A percentile compares a stretch with the other conserved stretches of the same genome.
Conservation (phyloP, 2,888 invertebrate species). For the Parnassius orleans region DNA sequence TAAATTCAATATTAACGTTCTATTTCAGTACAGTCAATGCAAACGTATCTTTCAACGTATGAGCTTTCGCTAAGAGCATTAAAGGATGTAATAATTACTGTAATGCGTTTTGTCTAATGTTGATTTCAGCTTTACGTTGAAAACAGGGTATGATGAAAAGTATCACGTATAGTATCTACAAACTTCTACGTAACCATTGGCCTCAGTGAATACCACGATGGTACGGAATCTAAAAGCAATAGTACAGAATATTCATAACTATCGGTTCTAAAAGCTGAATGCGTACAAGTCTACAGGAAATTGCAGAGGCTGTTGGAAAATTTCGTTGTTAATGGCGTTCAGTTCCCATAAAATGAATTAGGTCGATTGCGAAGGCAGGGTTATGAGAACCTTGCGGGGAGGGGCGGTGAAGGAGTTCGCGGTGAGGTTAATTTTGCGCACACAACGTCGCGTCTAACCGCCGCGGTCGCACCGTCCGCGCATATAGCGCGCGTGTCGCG, state of each 20-base stretch:
- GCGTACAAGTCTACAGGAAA: constrained; percentile 10
- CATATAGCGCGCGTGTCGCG: constrained; percentile 52
- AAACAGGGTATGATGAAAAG: too few species aligned
- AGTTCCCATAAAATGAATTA: constrained; percentile 67
- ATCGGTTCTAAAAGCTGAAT: constrained; percentile 6
- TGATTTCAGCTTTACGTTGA: too few species aligned
- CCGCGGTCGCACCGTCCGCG: constrained; percentile 60
- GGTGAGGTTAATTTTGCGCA: constrained; percentile 67
- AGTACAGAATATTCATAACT: background rate
- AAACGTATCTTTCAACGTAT: constrained; percentile 2
- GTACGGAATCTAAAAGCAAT: background rate
- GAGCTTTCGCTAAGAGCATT: constrained; percentile 11
- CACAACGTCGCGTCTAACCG: constrained; percentile 72
- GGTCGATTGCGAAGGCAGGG: constrained; percentile 71
- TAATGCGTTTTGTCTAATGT: background rate
- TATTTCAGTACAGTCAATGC: constrained; percentile 25
- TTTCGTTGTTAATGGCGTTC: constrained; percentile 23
- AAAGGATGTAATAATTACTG: constrained; percentile 3
- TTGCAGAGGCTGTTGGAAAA: constrained; percentile 8
- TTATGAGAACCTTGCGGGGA: constrained; percentile 53
- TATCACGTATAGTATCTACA: too few species aligned
- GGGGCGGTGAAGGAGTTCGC: constrained; percentile 57
- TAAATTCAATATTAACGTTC: constrained; percentile 34
- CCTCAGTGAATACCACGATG: background rate
- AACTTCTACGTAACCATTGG: background rate